Evolutionary conservation across 2,797 vertebrate genomes (phyloP).

Genomic region (Poecile montanus): DNA sequence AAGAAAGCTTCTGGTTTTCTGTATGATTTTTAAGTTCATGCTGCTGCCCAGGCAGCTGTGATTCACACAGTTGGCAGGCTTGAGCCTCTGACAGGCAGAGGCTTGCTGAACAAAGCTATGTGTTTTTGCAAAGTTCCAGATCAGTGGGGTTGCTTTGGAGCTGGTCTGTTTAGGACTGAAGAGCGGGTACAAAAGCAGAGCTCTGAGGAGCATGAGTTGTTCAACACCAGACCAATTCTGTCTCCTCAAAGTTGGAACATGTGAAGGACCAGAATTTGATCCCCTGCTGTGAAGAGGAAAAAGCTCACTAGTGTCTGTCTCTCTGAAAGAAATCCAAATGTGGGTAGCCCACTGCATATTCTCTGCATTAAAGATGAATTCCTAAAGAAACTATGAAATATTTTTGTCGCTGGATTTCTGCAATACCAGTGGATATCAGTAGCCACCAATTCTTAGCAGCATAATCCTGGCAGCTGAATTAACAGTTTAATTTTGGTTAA

Average conservation of each 20-base stretch:
- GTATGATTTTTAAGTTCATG: neutral
- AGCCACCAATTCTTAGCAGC: neutral
- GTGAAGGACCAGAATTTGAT: neutral
- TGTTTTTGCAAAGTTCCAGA: neutral
- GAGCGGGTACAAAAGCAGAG: neutral
- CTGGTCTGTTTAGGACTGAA: neutral
- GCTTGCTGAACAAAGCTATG: neutral
- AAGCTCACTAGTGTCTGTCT: neutral
- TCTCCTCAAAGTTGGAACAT: rapidly evolving
- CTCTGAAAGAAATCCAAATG: neutral
- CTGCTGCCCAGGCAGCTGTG: neutral
- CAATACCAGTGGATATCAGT: neutral
- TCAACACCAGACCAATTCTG: neutral
- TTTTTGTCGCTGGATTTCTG: neutral
- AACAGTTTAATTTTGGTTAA: slow-evolving; percentile 17
- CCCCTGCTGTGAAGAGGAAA: neutral
- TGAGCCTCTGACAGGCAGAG: neutral
- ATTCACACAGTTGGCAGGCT: neutral
- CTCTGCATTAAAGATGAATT: neutral
- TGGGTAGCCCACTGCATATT: neutral
- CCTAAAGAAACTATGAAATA: neutral
- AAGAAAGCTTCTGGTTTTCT: neutral
- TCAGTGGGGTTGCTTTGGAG: neutral
- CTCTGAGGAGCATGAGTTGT: neutral
- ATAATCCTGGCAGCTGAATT: slow-evolving; percentile 3